Base-by-base conservation (phyloP, 2,113 vertebrate genomes). In the Propithecus coquereli region DNA sequence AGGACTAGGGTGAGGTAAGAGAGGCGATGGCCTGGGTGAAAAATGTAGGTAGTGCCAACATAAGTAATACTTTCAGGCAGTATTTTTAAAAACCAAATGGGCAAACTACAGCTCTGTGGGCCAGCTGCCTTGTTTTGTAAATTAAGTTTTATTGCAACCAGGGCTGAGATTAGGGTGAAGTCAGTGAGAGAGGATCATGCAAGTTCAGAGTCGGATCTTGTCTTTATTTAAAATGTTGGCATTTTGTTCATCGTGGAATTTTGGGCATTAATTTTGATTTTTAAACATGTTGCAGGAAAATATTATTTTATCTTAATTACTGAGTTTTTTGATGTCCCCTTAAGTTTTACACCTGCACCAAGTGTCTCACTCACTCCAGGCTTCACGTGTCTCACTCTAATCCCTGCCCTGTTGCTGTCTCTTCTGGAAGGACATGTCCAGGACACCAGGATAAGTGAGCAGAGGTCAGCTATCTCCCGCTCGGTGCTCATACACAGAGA, bases 121-220 rank as follows among this genome's bases (percentile, higher is more conserved):
- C 40, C 20, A 54, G 40, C 27, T 73, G 54, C 73, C 63, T 87
- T 8, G 82, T 90, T 95, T 84, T 74, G 8, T 54, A 74, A 89
- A n/a, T 90, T 45, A 90, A 87, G 50, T 88, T 93, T 81, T 91
- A 74, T 79, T 84, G 82, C 77, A 47, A 83, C 40, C 52, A 61
- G 82, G 37, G n/a, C 57, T 10, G 1, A 45, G 40, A 30, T 73
- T 50, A 65, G 47, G 57, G 54, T 37, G 30, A 87, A 57, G 11
- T 0, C 0, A 90, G 18, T 32, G 61, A 82, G 32, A 70, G 5
- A 73, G 25, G n/a, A 47, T 63, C 8, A 0, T 45, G 40, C 18
- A 90, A 86, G n/a, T 77, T 88, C 71, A 68, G 14, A 47, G 20
- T 81, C 65, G 84, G 57, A 74, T 22, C 43, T 47, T 66, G 52